Base-by-base conservation (phyloP, 2,113 vertebrate genomes). In the Crotalus helleri region DNA sequence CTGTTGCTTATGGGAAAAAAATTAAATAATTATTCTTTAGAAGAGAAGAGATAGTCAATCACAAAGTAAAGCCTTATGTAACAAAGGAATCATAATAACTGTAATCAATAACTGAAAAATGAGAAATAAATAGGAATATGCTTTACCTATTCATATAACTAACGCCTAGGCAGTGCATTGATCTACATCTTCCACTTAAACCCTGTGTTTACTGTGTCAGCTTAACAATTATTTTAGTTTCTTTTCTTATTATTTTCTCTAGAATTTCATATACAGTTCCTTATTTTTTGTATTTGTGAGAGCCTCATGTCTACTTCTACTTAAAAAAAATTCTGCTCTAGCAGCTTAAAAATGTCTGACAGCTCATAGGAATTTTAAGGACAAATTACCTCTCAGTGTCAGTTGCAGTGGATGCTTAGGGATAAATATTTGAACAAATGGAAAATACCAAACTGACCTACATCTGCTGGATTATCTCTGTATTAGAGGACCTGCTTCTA, bases 391-490 rank as follows among this genome's bases (percentile, higher is more conserved):
- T 96, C 95, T 88, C 91, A 95, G 74, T 92, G 95, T 93, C 95
- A 89, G 91, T 94, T 94, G 91, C 91, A 95, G 94, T 89, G 92
- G 93, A 92, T 94, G 89, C 94, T 96, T 96, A 90, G 39, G 89
- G 95, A 95, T 97, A 97, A 96, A 95, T 92, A 90, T 97, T 94
- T 97, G 96, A 95, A 96, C 96, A 2, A 61, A 95, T 96, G 96
- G 96, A 97, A 96, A 98, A 98, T 98, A 97, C 97, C 93, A 96
- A 97, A 95, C 95, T 98, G 98, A 98, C 98, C 98, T 98, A 97
- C 97, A 98, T 98, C 97, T 97, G 94, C 94, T 94, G 96, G 97
- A 97, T 98, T 97, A 98, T 95, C 96, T 94, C 93, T 92, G 93
- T 92, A 94, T 92, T 87, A 94, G 94, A 92, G 97, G 96, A 97